Evolutionary conservation across 2,888 invertebrate species (phyloP).

Genomic region (Onchidella celtica): DNA sequence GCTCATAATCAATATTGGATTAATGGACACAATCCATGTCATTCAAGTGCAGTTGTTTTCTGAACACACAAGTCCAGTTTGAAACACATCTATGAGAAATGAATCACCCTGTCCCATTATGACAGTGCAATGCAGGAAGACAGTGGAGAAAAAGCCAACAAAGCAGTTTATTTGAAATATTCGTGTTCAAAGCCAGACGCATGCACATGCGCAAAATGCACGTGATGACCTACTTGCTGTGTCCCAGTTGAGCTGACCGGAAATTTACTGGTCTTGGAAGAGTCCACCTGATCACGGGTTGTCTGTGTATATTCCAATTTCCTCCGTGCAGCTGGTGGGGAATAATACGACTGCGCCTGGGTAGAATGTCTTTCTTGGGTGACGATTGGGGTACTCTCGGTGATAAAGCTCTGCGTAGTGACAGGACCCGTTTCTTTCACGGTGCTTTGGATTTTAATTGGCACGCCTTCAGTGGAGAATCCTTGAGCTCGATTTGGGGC

Average conservation of each 20-base stretch:
- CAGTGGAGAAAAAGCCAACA: neutral
- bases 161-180: neutral
- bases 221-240: slow-evolving; percentile 38
- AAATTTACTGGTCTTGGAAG: neutral
- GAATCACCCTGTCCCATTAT: too few relatives aligned
- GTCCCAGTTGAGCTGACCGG: neutral
- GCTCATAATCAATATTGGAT: too few relatives aligned
- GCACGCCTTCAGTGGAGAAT: neutral
- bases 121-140: too few relatives aligned
- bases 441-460: neutral
- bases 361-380: neutral
- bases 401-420: neutral
- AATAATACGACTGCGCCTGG: neutral
- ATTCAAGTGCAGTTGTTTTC: too few relatives aligned
- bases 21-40: too few relatives aligned
- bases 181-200: neutral
- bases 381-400: neutral
- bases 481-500: neutral
- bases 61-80: too few relatives aligned
- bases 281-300: neutral
- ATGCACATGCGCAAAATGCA: slow-evolving; percentile 14
- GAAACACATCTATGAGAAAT: too few relatives aligned
- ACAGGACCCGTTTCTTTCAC: neutral
- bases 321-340: neutral
- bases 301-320: slow-evolving; percentile 12